Conservation (phyloP, 2,113 vertebrate species). For the Cyanoramphus novaezelandiae region DNA sequence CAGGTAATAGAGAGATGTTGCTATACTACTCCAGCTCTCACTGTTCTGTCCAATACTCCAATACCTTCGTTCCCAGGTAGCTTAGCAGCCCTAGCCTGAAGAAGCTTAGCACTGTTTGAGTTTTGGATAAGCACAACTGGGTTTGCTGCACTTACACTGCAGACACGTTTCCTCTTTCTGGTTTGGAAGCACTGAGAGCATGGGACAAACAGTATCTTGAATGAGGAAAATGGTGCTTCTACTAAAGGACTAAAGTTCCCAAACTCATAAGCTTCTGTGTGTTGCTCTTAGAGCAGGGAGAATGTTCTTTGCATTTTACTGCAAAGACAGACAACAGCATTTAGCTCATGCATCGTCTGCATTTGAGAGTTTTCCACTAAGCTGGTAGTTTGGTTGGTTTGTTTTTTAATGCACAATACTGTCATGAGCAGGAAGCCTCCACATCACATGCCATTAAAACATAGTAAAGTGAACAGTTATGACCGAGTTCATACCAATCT, state of each 20-base stretch:
- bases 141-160: neutral
- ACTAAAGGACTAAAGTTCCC: neutral
- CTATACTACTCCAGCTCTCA: neutral
- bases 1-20: neutral
- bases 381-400: neutral
- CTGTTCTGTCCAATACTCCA: neutral
- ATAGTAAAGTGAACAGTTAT: neutral
- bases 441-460: neutral
- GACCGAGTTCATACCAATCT: fast-evolving
- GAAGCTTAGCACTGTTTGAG: neutral
- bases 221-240: neutral
- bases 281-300: neutral
- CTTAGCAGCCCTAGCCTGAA: neutral
- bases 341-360: neutral
- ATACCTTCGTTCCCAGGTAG: neutral
- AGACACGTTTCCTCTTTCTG: neutral
- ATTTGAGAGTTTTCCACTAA: neutral
- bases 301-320: neutral
- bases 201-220: neutral
- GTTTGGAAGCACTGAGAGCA: neutral
- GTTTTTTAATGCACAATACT: neutral
- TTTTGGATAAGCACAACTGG: neutral
- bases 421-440: neutral
- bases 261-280: neutral
- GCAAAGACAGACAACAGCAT: neutral